Base-by-base conservation (phyloP, 2,113 vertebrate species). In the Vicugna pacos region DNA sequence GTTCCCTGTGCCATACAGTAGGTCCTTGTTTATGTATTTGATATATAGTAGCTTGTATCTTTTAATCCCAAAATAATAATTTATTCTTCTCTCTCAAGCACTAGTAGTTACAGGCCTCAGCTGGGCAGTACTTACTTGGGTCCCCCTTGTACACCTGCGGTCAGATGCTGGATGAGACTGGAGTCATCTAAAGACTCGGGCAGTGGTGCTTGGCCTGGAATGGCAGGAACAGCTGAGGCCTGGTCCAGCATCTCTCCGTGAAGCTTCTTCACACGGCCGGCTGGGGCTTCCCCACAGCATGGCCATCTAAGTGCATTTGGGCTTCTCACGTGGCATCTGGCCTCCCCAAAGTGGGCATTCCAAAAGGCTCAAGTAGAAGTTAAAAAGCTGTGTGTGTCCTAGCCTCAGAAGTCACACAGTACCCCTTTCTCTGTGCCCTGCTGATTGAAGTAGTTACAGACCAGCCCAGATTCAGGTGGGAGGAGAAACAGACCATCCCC, bases 111-210 rank as follows among this genome's bases (percentile, higher is more conserved):
- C 3, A n/a, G 56, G 17, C 15, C 26, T 94, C 26, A 15, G 16
- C 13, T 50, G 22, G 19, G 2, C 20, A 30, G 32, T 26, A 32
- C 16, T 48, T 15, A 0, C 50, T 9, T 0, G 15, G 6, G 17
- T 30, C 24, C 38, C 38, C 38, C 1, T 73, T n/a, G 0, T 11
- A 32, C 8, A 50, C 9, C 38, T 72, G 7, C 7, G 32, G 42
- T 64, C 64, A 72, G 42, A 46, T 13, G 30, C 46, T 19, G 24
- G 9, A 17, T 46, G 19, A 62, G 30, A 32, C 17, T 24, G 0
- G 38, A 81, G 52, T 69, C 54, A 11, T 12, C 24, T 26, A 42
- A 67, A 70, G 50, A 5, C 5, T 35, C 32, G 80, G 15, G 90
- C 24, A 22, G 6, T 32, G 54, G 17, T 30, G 5, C 6, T 10